Conservation (phyloP, 2,888 invertebrate species). For the Philereme transversata region DNA sequence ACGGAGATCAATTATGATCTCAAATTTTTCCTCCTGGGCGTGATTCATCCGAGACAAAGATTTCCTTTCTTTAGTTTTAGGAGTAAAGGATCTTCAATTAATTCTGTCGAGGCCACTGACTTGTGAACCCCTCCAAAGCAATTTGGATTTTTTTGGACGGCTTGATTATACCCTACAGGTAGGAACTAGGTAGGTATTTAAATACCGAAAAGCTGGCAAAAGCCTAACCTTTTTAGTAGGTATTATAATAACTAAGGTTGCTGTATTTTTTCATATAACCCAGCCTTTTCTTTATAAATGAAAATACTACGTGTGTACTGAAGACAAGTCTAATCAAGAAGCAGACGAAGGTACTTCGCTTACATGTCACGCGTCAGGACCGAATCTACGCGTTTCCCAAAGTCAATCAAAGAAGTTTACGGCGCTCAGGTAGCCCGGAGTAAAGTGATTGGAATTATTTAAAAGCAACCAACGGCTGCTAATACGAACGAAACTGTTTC, state of each 20-base stretch:
- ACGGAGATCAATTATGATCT: conserved; percentile 38
- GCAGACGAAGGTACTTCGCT: conserved; percentile 46
- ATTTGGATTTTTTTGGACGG: conserved; percentile 7
- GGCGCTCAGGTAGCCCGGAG: conserved; percentile 48
- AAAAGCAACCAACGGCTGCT: conserved; percentile 47
- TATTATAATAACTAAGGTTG: no score
- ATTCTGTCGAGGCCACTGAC: conserved; percentile 24
- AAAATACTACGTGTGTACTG: neutral
- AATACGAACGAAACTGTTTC: conserved; percentile 35
- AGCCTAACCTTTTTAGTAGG: no score
- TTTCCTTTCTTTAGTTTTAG: conserved; percentile 24
- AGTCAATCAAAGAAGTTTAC: conserved; percentile 69
- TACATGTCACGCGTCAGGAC: conserved; percentile 65
- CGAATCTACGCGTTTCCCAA: conserved; percentile 55
- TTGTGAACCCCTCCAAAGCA: conserved; percentile 3
- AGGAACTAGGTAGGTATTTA: neutral
- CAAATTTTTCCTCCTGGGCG: conserved; percentile 40
- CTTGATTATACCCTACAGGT: conserved; percentile 3
- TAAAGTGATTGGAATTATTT: conserved; percentile 66
- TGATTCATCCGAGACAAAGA: conserved; percentile 44
- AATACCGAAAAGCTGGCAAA: neutral
- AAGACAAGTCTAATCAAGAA: conserved; percentile 30
- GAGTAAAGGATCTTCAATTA: conserved; percentile 12
- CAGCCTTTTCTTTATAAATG: no score
- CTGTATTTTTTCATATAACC: no score